These are phyloP conservation scores for Drosophila orosa DNA, from an alignment of 1,140 invertebrate species.

Conservation along the genomic window DNA sequence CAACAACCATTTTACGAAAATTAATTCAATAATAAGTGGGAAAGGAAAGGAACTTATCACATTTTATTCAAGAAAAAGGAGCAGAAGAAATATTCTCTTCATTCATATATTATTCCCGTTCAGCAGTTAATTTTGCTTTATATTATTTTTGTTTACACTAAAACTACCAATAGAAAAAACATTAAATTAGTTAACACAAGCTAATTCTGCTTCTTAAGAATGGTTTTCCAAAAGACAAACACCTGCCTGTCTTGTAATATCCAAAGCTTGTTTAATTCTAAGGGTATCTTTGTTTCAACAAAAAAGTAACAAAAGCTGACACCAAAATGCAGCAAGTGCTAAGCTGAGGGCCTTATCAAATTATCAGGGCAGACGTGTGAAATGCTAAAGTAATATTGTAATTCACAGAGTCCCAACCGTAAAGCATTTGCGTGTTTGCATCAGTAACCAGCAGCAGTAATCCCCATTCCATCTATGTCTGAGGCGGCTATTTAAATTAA, in stretches of 20 bases:
- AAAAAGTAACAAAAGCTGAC: neutral
- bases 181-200: slow-evolving; percentile 3
- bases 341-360: slow-evolving; percentile 47
- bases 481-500: slow-evolving; percentile 70
- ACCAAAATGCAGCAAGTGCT: slow-evolving; percentile 35
- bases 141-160: neutral
- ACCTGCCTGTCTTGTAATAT: slow-evolving; percentile 1
- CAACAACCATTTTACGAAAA: neutral
- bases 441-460: slow-evolving; percentile 18
- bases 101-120: neutral
- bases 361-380: slow-evolving; percentile 63
- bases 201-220: neutral
- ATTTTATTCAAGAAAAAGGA: neutral
- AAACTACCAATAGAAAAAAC: neutral
- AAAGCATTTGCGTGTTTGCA: slow-evolving; percentile 28
- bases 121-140: neutral
- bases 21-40: neutral
- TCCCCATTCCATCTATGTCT: slow-evolving; percentile 19
- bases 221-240: neutral
- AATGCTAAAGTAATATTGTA: slow-evolving; percentile 39
- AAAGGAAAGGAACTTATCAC: too few relatives aligned
- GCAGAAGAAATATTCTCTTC: neutral
- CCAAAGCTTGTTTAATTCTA: too few relatives aligned
- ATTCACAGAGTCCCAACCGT: slow-evolving; percentile 9
- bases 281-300: neutral